Evolutionary conservation across 2,888 invertebrate genomes (phyloP), one percentile per base, ranked within the genome.

Genomic region (Conistra vaccinii): DNA sequence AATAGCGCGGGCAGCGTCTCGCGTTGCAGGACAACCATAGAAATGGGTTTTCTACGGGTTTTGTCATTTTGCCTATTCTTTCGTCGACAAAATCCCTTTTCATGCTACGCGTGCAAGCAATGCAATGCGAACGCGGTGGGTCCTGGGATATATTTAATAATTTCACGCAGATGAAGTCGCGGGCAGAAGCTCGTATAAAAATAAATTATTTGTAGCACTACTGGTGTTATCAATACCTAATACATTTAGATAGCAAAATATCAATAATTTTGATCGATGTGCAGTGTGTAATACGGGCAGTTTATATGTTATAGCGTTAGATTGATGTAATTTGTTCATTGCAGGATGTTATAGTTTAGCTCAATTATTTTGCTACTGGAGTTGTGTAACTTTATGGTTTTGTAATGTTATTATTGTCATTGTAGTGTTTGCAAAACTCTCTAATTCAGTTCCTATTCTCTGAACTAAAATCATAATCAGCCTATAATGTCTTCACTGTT

Each of bases 271-370:
- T 69, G 61, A 78, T 78, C 55, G 62, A 62, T 60, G 48, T 55
- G 57, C 10, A 0, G n/a, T 76, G 20, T 12, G 48, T 69, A 55
- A 65, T 51, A 29, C 14, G 1, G 12, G 4, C 69, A 76, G 35
- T 76, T 75, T 60, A 75, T 29, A 23, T 20, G n/a, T 20, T 60
- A 42, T 7, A 48, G 32, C 0, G 0, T 26, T 71, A 51, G 10
- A 62, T 55, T 79, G 17, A n/a, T 48, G 45, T 78, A 48, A 68
- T 55, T 67, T 60, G 61, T 73, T 63, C 12, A 63, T 35, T 32
- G 5, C 79, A 78, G 81, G 83, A 81, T 78, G 73, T 78, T 48
- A 35, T 45, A 62, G 62, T 83, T 83, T 62, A 70, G 48, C 35
- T 78, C 66, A 67, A 73, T 81, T 60, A 73, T 67, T 79, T 58